Base-by-base conservation (phyloP, 2,797 vertebrate genomes). In the Spinus pinus region DNA sequence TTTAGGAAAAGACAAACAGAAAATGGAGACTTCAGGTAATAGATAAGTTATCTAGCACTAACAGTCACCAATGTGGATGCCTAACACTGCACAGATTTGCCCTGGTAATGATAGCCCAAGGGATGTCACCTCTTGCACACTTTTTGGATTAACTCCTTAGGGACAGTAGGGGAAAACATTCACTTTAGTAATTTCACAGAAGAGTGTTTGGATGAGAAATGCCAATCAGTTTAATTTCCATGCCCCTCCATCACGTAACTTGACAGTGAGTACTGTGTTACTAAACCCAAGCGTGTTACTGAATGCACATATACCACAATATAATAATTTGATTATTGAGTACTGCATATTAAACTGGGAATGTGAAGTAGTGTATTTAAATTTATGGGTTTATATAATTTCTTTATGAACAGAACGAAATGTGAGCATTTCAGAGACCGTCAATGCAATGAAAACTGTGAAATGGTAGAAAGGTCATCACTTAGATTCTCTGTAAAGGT, bases 1-100 rank as follows among this genome's bases (percentile, higher is more conserved):
- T 94, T 90, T 97, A 98, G 97, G 97, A 92, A 97, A 93, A 86
- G 70, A 49, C 87, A 91, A 90, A 91, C 94, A 94, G 90, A 88
- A 93, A 97, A 97, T 92, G 98, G 91, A 96, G 84, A 93, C 35
- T 42, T 94, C 81, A 97, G 98, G 97, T 97, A 97, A 98, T 22
- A 70, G 60, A 41, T 54, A 89, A 93, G 42, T 88, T 88, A 25
- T 44, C 64, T 91, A 47, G 81, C 57, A 72, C 88, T 94, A 96
- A 97, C 86, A 47, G 49, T 77, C 96, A 97, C 96, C 10, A 2
- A 5, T 50, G 88, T 77, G 90, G 47, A 81, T 85, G 73, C 61
- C 46, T 96, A 91, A 82, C 54, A 58, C 27, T 41, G 47, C 92
- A 95, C 71, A 72, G 30, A 30, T 75, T 91, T 79, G 51, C 66